Evolutionary conservation across 2,888 invertebrate species (phyloP).

Genomic region (Athalia circularis): DNA sequence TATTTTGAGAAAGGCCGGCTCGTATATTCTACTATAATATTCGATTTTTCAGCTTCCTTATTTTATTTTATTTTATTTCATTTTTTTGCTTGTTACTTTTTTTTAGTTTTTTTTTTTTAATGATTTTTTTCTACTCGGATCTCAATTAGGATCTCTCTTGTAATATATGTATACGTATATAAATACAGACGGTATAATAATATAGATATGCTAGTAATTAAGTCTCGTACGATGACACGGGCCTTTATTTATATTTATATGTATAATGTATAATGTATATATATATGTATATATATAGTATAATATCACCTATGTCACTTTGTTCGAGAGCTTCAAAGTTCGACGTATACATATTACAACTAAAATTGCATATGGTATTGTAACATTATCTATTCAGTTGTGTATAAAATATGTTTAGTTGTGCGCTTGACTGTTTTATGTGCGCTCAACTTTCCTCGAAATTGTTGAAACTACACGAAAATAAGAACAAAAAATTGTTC

Average conservation of each 20-base stretch:
- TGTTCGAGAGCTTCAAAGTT: slow-evolving; percentile 46
- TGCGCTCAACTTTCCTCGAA: not conserved
- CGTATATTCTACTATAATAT: slow-evolving; percentile 46
- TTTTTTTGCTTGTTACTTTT: too few species aligned
- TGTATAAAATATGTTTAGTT: too few species aligned
- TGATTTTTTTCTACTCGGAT: too few species aligned
- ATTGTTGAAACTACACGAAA: not conserved
- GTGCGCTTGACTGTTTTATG: not conserved
- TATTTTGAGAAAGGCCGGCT: slow-evolving; percentile 62
- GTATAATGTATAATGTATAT: not conserved
- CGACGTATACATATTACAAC: slow-evolving; percentile 3
- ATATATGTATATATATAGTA: slow-evolving; percentile 43
- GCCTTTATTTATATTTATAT: slow-evolving; percentile 49
- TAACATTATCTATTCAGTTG: too few species aligned
- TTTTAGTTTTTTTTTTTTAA: too few species aligned
- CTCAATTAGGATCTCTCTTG: too few species aligned
- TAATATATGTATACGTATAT: slow-evolving; percentile 44
- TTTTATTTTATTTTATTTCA: too few species aligned
- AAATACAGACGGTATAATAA: slow-evolving; percentile 58
- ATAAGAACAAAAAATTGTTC: not conserved
- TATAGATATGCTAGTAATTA: slow-evolving; percentile 49
- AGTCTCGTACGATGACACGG: slow-evolving; percentile 58
- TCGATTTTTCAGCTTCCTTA: slow-evolving; percentile 48
- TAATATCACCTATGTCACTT: slow-evolving; percentile 35
- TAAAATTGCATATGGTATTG: too few species aligned